These are phyloP conservation scores for Augiades crinisus DNA, from an alignment of 2,888 invertebrate species.

Conservation along the genomic window DNA sequence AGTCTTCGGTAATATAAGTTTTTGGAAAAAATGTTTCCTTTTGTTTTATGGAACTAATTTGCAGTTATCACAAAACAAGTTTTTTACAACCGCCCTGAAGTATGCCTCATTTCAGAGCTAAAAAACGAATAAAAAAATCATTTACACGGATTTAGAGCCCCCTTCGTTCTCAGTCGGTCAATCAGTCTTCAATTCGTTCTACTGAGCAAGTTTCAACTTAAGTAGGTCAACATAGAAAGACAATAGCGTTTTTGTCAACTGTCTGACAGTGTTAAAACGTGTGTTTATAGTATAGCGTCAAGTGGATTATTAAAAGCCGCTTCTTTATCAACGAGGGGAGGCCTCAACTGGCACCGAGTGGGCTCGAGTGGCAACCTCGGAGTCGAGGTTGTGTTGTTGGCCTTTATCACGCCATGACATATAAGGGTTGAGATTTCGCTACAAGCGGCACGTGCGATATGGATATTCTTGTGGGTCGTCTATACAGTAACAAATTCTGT, in stretches of 20 bases:
- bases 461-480: neutral
- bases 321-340: neutral
- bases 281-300: neutral
- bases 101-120: too few relatives aligned
- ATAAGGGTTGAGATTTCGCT: slow-evolving; percentile 9
- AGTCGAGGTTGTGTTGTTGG: slow-evolving; percentile 7
- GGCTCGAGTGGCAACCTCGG: slow-evolving; percentile 14
- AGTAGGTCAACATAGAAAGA: slow-evolving; percentile 1
- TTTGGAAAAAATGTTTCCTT: too few relatives aligned
- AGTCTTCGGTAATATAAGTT: too few relatives aligned
- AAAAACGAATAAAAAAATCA: too few relatives aligned
- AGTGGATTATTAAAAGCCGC: slow-evolving; percentile 16
- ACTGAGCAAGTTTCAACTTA: too few relatives aligned
- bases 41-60: too few relatives aligned
- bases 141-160: too few relatives aligned
- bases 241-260: neutral
- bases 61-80: too few relatives aligned
- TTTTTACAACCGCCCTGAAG: too few relatives aligned
- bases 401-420: slow-evolving; percentile 3
- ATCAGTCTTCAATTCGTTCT: too few relatives aligned
- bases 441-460: neutral
- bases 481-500: neutral
- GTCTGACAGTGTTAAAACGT: neutral
- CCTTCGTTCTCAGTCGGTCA: too few relatives aligned
- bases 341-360: neutral